Percentiles rank a stretch among this genome's conserved stretches.
These are phyloP conservation scores for Drosophila murphyi DNA, from an alignment of 1,140 invertebrate genomes.

Conservation along the genomic window DNA sequence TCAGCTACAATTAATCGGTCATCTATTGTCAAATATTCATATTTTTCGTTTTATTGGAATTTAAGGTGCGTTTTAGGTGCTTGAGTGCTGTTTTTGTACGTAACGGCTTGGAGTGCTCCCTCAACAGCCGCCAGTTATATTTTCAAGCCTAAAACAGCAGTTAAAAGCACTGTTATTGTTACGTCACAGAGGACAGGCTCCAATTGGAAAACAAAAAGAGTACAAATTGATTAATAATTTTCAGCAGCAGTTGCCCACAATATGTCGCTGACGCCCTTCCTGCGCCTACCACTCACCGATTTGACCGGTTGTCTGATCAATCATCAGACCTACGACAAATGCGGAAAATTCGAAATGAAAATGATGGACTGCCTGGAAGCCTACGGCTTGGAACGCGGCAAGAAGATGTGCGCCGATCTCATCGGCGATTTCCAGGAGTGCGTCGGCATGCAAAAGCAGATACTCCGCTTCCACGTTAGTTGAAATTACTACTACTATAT, in stretches of 20 bases:
- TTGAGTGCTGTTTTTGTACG: not conserved
- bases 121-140: not conserved
- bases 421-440: constrained; percentile 90
- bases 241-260: constrained; percentile 15
- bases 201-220: constrained; percentile 10
- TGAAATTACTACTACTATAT: not conserved
- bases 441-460: constrained; percentile 86
- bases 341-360: constrained; percentile 88
- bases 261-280: constrained; percentile 86
- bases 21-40: constrained; percentile 34
- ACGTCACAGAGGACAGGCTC: constrained; percentile 58
- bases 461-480: constrained; percentile 85
- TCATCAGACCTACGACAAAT: constrained; percentile 87
- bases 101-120: not conserved
- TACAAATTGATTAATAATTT: not conserved
- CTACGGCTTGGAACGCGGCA: constrained; percentile 87
- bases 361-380: constrained; percentile 90
- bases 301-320: constrained; percentile 87
- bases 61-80: constrained; percentile 46
- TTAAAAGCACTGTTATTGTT: constrained; percentile 60
- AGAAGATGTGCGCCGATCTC: constrained; percentile 86
- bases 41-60: constrained; percentile 39
- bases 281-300: constrained; percentile 89
- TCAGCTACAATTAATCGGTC: constrained; percentile 1
- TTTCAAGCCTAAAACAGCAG: too few species aligned